These are phyloP conservation scores for Taxidea taxus DNA, from an alignment of 2,113 vertebrate genomes.

Conservation along the genomic window DNA sequence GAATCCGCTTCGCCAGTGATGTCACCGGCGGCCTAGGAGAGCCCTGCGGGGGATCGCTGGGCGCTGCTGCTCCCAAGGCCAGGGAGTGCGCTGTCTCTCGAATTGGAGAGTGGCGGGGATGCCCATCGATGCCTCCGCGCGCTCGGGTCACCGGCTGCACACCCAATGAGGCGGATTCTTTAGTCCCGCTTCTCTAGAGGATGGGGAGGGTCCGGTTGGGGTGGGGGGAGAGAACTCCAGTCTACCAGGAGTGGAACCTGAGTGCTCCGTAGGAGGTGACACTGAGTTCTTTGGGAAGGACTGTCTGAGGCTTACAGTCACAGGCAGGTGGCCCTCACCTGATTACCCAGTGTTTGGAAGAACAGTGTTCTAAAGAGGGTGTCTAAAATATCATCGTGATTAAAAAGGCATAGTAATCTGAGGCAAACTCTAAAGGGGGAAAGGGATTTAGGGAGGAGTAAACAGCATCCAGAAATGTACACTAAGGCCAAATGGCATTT, in stretches of 20 bases:
- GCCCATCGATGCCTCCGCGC: not conserved
- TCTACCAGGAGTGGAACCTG: rapidly evolving
- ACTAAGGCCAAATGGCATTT: not conserved
- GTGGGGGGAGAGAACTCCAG: not conserved
- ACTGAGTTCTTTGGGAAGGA: rapidly evolving
- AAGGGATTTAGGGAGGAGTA: not conserved
- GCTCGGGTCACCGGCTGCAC: not conserved
- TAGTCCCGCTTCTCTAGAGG: rapidly evolving
- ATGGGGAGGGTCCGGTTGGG: rapidly evolving
- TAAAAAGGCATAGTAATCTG: rapidly evolving
- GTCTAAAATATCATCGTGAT: rapidly evolving
- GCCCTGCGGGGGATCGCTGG: not conserved
- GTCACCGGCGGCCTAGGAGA: constrained; percentile 38
- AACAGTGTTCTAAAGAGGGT: not conserved
- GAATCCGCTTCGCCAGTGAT: not conserved
- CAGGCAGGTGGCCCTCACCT: not conserved
- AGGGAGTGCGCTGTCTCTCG: not conserved
- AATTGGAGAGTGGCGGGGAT: not conserved
- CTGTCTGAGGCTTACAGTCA: not conserved
- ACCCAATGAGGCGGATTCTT: not conserved
- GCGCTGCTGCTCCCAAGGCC: constrained; percentile 36
- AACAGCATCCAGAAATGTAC: not conserved
- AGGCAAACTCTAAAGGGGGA: not conserved
- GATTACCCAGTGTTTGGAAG: rapidly evolving
- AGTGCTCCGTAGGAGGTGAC: rapidly evolving